phyloP scores from a whole-genome alignment of 2,797 vertebrate species.

The Enteromius treurensis region DNA sequence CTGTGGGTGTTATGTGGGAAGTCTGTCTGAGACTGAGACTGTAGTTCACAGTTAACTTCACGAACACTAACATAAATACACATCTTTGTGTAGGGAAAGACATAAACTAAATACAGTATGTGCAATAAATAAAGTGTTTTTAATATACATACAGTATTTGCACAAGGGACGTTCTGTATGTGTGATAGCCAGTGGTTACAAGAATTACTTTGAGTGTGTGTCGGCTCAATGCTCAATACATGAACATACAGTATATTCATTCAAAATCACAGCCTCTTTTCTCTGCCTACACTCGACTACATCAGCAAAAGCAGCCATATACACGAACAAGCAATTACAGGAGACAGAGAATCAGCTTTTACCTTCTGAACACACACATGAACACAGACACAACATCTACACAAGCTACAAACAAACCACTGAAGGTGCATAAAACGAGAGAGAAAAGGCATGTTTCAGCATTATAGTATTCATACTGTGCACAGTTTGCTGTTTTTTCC shows the following conservation, averaged over 20 bases:
- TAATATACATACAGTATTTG: not conserved
- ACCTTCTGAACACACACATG: slow-evolving; percentile 24
- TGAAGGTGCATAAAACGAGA: not conserved
- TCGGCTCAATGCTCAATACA: slow-evolving; percentile 33
- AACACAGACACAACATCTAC: slow-evolving; percentile 37
- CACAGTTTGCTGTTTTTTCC: not conserved
- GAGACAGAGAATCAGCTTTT: slow-evolving; percentile 60
- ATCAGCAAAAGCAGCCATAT: slow-evolving; percentile 54
- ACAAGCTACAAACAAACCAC: slow-evolving; percentile 4
- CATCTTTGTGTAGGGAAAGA: not conserved
- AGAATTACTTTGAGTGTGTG: not conserved
- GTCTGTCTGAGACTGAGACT: not conserved
- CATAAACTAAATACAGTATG: not conserved
- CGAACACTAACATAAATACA: not conserved
- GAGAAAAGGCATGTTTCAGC: not conserved
- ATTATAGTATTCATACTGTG: not conserved
- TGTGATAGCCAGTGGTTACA: not conserved
- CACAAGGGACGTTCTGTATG: not conserved
- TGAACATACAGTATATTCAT: slow-evolving; percentile 58
- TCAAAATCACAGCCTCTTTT: slow-evolving; percentile 68
- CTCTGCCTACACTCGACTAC: slow-evolving; percentile 49
- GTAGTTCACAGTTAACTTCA: not conserved
- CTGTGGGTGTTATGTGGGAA: not conserved
- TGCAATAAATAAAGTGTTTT: not conserved
- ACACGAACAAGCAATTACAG: slow-evolving; percentile 66